These are phyloP conservation scores for Eulacestoma nigropectus DNA, from an alignment of 2,113 vertebrate species.

Conservation along the genomic window DNA sequence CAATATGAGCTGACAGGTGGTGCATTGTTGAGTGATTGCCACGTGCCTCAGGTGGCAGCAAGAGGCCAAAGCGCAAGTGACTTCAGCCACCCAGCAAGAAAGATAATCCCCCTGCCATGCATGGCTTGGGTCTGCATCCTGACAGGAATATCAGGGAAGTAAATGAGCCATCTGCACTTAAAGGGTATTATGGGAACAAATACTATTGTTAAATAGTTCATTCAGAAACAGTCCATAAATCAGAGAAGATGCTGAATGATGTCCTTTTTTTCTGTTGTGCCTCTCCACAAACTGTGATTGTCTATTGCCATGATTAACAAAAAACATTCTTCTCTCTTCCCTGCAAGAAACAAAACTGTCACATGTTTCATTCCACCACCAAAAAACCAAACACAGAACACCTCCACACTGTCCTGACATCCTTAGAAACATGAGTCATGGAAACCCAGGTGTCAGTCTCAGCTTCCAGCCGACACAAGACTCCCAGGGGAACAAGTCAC, in stretches of 20 bases:
- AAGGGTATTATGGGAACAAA: background rate
- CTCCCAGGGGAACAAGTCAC: background rate
- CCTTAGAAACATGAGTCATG: background rate
- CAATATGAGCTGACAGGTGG: background rate
- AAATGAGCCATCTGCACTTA: background rate
- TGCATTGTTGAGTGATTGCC: background rate
- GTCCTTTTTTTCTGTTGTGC: background rate
- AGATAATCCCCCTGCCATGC: background rate
- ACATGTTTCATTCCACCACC: background rate
- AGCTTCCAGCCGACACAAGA: background rate
- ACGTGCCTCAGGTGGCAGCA: constrained; percentile 12
- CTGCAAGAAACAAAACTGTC: background rate
- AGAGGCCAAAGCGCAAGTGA: background rate
- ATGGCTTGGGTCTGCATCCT: background rate
- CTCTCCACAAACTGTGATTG: background rate
- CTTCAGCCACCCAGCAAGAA: background rate
- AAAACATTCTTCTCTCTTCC: background rate
- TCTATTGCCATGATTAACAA: background rate
- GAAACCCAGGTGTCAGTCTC: background rate
- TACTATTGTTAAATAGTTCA: background rate
- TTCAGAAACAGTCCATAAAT: background rate
- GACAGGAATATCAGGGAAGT: background rate
- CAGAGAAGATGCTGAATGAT: background rate
- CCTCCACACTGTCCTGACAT: background rate
- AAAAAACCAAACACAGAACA: background rate